Evolutionary conservation across 1,140 invertebrate genomes (phyloP).

Genomic region (Drosophila fuyamai): DNA sequence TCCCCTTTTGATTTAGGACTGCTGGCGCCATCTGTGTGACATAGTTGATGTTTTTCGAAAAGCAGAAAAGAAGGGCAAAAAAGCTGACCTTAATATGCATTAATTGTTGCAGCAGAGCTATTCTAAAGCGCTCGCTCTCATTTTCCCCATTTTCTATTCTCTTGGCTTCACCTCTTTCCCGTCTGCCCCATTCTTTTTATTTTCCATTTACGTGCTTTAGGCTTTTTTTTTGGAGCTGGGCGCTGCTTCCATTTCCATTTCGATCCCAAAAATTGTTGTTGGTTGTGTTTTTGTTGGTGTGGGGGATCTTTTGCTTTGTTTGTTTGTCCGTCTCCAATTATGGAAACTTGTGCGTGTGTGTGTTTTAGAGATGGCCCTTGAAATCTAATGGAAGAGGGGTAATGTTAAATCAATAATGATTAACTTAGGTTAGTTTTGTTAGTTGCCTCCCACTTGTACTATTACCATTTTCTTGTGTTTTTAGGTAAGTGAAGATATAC

Average conservation of each 20-base stretch:
- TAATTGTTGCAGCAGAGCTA: constrained; percentile 62
- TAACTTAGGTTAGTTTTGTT: constrained; percentile 2
- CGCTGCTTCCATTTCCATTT: constrained; percentile 53
- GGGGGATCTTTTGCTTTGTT: constrained; percentile 62
- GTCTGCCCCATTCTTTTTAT: not conserved
- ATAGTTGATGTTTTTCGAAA: constrained; percentile 11
- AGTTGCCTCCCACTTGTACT: not conserved
- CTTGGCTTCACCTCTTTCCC: constrained; percentile 3
- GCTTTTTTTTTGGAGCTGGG: constrained; percentile 62
- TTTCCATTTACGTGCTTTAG: constrained; percentile 48
- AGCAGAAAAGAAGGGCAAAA: constrained; percentile 26
- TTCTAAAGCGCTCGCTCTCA: constrained; percentile 60
- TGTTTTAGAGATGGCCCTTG: constrained; percentile 26
- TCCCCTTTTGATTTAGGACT: not conserved
- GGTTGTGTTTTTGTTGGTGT: constrained; percentile 36
- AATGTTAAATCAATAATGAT: constrained; percentile 36
- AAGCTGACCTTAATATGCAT: constrained; percentile 72
- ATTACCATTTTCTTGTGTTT: too few relatives aligned
- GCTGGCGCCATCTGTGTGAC: constrained; percentile 58
- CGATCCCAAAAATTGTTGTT: constrained; percentile 43
- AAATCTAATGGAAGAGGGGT: not conserved
- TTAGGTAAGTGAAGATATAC: too few relatives aligned
- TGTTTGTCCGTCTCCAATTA: constrained; percentile 46
- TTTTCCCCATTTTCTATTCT: constrained; percentile 6
- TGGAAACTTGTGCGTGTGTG: constrained; percentile 15